phyloP scores from a whole-genome alignment of 2,113 vertebrate genomes.

The Scomber colias region DNA sequence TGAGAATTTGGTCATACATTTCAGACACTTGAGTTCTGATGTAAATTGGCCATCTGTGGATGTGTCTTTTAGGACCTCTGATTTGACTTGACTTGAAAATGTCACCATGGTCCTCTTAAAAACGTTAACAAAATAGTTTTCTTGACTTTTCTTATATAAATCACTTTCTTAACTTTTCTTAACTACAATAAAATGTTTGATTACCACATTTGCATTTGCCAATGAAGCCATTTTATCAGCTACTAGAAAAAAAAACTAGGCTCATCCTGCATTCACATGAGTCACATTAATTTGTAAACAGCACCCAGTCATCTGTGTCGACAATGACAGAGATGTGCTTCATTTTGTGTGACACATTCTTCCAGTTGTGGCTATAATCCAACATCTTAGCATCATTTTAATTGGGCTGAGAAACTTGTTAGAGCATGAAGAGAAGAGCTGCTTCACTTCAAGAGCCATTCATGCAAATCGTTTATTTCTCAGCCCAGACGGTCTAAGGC shows the following conservation, averaged over 20 bases:
- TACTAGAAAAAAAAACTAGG: slow-evolving; percentile 12
- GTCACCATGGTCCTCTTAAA: too few relatives aligned
- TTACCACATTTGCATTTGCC: background rate
- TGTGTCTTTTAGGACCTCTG: too few relatives aligned
- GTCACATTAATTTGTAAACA: slow-evolving; percentile 39
- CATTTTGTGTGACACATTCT: slow-evolving; percentile 36
- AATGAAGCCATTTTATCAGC: slow-evolving; percentile 9
- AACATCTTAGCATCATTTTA: slow-evolving; percentile 57
- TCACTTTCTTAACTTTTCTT: too few relatives aligned
- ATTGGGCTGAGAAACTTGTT: slow-evolving; percentile 47
- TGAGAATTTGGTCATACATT: background rate
- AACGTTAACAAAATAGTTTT: background rate
- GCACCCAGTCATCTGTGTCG: slow-evolving; percentile 24
- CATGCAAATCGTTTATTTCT: slow-evolving; percentile 39
- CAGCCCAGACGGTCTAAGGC: slow-evolving; percentile 14
- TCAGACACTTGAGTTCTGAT: too few relatives aligned
- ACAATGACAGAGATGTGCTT: slow-evolving; percentile 29
- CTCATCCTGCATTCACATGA: slow-evolving; percentile 9
- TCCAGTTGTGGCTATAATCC: slow-evolving; percentile 39
- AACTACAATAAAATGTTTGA: too few relatives aligned
- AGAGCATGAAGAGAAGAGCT: slow-evolving; percentile 38
- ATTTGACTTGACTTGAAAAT: too few relatives aligned
- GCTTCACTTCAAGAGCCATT: slow-evolving; percentile 28
- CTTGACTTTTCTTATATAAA: too few relatives aligned
- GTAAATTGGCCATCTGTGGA: too few relatives aligned